Conservation (phyloP, 2,797 vertebrate species). For the Centropyge bicolor region DNA sequence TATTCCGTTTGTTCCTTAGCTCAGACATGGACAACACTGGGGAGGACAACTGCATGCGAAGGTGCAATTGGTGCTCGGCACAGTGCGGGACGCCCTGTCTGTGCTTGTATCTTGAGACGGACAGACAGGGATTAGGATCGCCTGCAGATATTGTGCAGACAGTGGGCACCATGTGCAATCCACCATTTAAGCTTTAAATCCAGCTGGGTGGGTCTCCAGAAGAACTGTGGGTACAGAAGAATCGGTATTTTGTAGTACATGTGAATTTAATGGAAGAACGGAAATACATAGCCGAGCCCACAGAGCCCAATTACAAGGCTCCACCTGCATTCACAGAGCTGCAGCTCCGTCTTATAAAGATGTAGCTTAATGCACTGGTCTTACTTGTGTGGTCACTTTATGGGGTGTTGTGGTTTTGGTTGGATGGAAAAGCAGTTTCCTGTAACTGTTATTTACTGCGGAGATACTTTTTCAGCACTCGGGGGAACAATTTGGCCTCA, state of each 20-base stretch:
- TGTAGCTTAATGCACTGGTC: constrained; percentile 35
- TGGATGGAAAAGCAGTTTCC: constrained; percentile 59
- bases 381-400: constrained; percentile 44
- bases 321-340: constrained; percentile 48
- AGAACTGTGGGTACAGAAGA: constrained; percentile 16
- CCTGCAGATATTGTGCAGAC: constrained; percentile 57
- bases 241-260: constrained; percentile 41
- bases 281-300: constrained; percentile 44
- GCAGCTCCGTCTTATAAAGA: constrained; percentile 35
- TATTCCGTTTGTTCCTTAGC: not conserved
- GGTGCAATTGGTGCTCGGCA: constrained; percentile 21
- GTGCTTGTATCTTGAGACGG: constrained; percentile 46
- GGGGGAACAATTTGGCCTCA: constrained; percentile 52
- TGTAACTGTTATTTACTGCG: constrained; percentile 52
- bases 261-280: constrained; percentile 58
- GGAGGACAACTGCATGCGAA: constrained; percentile 19
- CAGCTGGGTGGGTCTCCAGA: constrained; percentile 23
- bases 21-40: constrained; percentile 4
- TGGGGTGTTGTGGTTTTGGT: constrained; percentile 43
- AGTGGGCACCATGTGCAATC: constrained; percentile 29
- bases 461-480: constrained; percentile 39
- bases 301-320: constrained; percentile 71
- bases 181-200: constrained; percentile 55
- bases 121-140: constrained; percentile 61
- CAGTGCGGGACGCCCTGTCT: constrained; percentile 45